Conservation (phyloP, 2,113 vertebrate genomes). For the Aegotheles bennettii region DNA sequence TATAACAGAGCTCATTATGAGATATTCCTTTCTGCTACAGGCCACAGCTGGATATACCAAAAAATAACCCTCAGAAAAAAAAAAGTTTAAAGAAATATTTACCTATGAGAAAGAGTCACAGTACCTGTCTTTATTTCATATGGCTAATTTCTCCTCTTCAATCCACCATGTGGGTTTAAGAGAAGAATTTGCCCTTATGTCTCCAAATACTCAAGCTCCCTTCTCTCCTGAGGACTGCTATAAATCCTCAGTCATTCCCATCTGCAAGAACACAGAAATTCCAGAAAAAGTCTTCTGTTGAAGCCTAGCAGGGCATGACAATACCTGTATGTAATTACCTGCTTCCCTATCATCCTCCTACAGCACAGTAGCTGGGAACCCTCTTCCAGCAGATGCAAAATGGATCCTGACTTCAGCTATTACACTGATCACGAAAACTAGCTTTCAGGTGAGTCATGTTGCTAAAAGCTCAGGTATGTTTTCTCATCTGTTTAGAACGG, state of each 20-base stretch:
- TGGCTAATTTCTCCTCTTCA: background rate
- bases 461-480: background rate
- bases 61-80: conserved; percentile 21
- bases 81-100: conserved; percentile 48
- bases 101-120: conserved; percentile 22
- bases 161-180: background rate
- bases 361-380: background rate
- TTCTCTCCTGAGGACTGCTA: background rate
- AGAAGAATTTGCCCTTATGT: conserved; percentile 35
- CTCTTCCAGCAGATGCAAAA: background rate
- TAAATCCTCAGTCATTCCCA: background rate
- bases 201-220: background rate
- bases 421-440: background rate
- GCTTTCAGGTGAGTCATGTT: background rate
- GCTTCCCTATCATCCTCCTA: background rate
- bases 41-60: conserved; percentile 58
- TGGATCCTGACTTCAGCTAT: background rate
- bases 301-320: background rate
- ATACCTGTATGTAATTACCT: background rate
- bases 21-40: conserved; percentile 53
- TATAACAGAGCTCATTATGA: conserved; percentile 63
- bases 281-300: background rate
- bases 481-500: background rate
- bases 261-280: background rate
- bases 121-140: conserved; percentile 51